Conservation (phyloP, 2,113 vertebrate genomes). For the Neolamprologus toae region DNA sequence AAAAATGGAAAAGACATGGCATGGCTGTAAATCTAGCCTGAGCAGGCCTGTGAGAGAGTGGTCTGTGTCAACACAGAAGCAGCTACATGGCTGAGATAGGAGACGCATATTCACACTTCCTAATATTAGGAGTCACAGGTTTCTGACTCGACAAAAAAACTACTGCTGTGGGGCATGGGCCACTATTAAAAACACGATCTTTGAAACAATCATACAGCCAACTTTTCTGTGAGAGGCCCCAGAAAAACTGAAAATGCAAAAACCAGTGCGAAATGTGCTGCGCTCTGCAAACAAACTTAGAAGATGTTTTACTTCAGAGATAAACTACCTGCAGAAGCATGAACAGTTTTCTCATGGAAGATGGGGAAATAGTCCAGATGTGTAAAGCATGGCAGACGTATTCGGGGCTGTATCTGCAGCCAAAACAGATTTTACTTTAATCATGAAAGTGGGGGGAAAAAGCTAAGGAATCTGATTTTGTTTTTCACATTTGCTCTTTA, state of each 20-base stretch:
- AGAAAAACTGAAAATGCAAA: background rate
- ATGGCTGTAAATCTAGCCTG: background rate
- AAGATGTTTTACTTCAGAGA: background rate
- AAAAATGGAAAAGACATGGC: background rate
- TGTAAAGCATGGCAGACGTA: background rate
- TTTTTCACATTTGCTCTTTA: background rate
- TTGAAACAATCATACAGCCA: background rate
- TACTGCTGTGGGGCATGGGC: fast-evolving
- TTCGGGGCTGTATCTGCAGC: background rate
- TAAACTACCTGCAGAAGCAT: background rate
- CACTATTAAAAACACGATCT: background rate
- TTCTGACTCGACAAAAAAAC: background rate
- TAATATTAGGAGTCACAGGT: background rate
- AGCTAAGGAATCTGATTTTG: background rate
- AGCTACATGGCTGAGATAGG: background rate
- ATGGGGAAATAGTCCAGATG: background rate
- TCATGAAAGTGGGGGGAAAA: background rate
- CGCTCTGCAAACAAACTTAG: background rate
- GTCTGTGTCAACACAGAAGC: background rate
- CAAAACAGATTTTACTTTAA: background rate
- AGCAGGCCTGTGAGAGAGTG: background rate
- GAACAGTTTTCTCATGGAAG: background rate
- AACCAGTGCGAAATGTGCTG: fast-evolving
- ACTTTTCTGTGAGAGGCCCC: background rate
- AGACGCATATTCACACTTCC: background rate